Conservation (phyloP, 2,113 vertebrate species). For the Lipophrys pholis region DNA sequence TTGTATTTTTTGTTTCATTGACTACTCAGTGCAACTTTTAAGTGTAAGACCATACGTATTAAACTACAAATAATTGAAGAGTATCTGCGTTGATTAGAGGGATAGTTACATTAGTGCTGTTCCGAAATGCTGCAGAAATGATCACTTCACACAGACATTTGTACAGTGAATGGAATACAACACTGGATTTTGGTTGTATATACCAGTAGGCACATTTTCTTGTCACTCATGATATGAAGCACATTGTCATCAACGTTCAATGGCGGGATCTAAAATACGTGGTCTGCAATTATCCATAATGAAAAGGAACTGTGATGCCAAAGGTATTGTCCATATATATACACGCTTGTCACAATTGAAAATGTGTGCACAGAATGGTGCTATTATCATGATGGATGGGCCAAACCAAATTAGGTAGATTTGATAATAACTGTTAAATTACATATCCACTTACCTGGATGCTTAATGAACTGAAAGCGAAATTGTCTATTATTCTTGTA, state of each 20-base stretch:
- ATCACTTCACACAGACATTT: conserved; percentile 9
- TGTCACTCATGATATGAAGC: conserved; percentile 53
- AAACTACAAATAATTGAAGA: too few species aligned
- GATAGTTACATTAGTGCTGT: conserved; percentile 3
- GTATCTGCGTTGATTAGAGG: too few species aligned
- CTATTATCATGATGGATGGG: conserved; percentile 69
- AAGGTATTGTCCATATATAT: conserved; percentile 55
- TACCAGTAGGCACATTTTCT: conserved; percentile 20
- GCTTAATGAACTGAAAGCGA: conserved; percentile 77
- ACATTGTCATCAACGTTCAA: conserved; percentile 43
- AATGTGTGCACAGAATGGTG: conserved; percentile 48
- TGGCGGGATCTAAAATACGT: conserved; percentile 31
- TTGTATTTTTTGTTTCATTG: conserved; percentile 7
- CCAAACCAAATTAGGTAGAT: conserved; percentile 71
- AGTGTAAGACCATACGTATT: not conserved
- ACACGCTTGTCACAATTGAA: conserved; percentile 51
- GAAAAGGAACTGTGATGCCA: conserved; percentile 50
- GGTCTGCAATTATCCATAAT: conserved; percentile 60
- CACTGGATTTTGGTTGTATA: conserved; percentile 2
- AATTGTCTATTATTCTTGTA: conserved; percentile 75
- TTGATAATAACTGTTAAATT: conserved; percentile 76
- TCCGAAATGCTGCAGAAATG: conserved; percentile 20
- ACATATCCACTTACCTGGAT: conserved; percentile 78
- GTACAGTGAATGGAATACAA: not conserved
- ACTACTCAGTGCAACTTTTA: not conserved